These are phyloP conservation scores for Daboia siamensis DNA, from an alignment of 2,113 vertebrate genomes.

Conservation along the genomic window DNA sequence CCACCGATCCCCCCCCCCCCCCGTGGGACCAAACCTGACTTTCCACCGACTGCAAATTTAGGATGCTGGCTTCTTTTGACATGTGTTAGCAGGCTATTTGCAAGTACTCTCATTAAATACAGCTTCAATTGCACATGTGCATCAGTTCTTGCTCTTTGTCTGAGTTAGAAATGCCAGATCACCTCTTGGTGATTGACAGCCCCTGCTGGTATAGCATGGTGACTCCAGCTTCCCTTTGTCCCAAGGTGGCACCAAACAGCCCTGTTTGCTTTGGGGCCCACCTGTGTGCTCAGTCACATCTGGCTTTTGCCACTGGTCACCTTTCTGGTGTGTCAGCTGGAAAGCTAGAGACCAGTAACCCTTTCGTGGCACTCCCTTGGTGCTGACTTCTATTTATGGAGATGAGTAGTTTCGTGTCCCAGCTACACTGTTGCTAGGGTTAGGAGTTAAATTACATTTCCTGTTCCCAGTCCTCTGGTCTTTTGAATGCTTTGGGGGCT, in stretches of 20 bases:
- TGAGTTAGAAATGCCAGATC: neutral
- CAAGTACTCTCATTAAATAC: neutral
- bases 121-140: neutral
- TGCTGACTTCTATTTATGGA: neutral
- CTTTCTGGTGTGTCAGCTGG: neutral
- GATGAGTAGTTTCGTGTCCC: neutral
- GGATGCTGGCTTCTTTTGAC: neutral
- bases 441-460: neutral
- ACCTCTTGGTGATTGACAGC: neutral
- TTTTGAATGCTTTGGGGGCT: neutral
- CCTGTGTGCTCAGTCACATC: slow-evolving; percentile 4
- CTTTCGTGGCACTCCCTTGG: neutral
- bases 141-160: too few relatives aligned
- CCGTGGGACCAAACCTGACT: neutral
- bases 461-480: neutral
- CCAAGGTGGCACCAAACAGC: neutral
- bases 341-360: neutral
- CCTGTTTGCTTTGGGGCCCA: neutral
- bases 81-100: neutral
- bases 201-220: neutral
- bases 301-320: neutral
- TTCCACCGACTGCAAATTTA: neutral
- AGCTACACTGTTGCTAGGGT: neutral
- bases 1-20: neutral
- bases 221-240: neutral